A percentile compares a stretch with the other conserved stretches of the same genome.
phyloP scores from a whole-genome alignment of 2,797 vertebrate species.

The Salarias fasciatus region DNA sequence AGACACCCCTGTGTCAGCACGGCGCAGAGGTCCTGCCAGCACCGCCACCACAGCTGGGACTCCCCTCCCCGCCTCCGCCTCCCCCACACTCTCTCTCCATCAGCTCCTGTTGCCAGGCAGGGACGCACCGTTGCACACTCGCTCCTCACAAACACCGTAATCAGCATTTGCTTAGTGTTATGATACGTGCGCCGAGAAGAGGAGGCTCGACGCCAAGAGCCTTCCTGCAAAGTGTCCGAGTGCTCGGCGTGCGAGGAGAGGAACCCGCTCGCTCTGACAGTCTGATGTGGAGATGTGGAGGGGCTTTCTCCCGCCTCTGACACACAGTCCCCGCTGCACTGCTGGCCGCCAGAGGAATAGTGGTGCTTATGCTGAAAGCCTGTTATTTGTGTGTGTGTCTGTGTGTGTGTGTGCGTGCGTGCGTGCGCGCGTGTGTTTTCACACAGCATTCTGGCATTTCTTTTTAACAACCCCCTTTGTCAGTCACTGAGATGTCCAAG shows the following conservation, averaged over 20 bases:
- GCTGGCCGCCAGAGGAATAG: constrained; percentile 68
- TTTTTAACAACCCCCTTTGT: constrained; percentile 73
- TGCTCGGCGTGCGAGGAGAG: constrained; percentile 48
- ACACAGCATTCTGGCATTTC: constrained; percentile 69
- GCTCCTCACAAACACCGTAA: constrained; percentile 68
- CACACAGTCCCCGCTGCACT: constrained; percentile 61
- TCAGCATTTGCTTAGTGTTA: constrained; percentile 80
- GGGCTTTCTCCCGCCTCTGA: constrained; percentile 72
- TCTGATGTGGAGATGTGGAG: constrained; percentile 73
- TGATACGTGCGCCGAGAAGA: constrained; percentile 65
- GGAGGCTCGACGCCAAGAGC: constrained; percentile 45
- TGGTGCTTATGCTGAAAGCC: constrained; percentile 71
- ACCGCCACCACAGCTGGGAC: constrained; percentile 83
- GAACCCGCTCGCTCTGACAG: constrained; percentile 58
- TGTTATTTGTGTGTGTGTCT: constrained; percentile 67
- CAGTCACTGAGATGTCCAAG: constrained; percentile 72
- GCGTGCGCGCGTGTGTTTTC: constrained; percentile 55
- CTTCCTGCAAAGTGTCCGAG: constrained; percentile 47
- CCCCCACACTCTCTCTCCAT: constrained; percentile 57
- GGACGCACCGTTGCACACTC: constrained; percentile 59
- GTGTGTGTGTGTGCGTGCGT: constrained; percentile 18
- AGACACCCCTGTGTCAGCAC: constrained; percentile 72
- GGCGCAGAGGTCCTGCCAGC: constrained; percentile 80
- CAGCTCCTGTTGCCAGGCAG: constrained; percentile 71
- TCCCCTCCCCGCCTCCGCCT: constrained; percentile 22